Conservation (phyloP, 1,140 invertebrate species). For the Aricia agestis region DNA sequence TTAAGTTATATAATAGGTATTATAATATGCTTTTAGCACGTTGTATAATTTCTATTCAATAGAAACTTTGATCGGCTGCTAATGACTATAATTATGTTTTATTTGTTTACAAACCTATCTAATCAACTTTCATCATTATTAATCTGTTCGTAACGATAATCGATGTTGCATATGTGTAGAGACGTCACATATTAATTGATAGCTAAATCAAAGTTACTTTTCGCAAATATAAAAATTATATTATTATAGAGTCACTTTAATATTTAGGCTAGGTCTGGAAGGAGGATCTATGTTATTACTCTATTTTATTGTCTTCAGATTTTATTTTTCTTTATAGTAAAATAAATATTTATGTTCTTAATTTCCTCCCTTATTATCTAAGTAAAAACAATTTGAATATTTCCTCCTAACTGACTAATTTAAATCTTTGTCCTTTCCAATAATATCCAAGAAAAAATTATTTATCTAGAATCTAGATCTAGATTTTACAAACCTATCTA, state of each 20-base stretch:
- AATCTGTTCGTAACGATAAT: not conserved
- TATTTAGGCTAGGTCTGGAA: no score
- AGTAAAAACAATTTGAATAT: no score
- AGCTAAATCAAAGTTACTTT: not conserved
- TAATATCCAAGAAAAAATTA: no score
- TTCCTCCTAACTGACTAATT: no score
- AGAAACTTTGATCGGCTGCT: not conserved
- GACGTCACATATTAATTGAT: not conserved
- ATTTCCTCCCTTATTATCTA: no score
- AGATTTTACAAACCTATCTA: not conserved
- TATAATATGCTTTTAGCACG: not conserved
- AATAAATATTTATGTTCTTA: no score
- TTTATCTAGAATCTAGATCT: no score
- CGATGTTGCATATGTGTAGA: not conserved
- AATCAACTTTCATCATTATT: not conserved
- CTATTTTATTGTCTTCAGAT: not conserved
- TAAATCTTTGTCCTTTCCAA: no score
- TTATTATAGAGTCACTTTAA: no score
- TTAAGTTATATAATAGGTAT: not conserved
- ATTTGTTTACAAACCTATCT: not conserved
- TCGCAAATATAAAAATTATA: no score
- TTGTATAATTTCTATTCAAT: not conserved
- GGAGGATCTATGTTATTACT: no score
- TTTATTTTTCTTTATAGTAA: no score
- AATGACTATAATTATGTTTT: not conserved